Evolutionary conservation across 92 coral and sea anemone species (phyloP), one percentile per base, ranked within the genome.

Genomic region (Meandrina meandrites): DNA sequence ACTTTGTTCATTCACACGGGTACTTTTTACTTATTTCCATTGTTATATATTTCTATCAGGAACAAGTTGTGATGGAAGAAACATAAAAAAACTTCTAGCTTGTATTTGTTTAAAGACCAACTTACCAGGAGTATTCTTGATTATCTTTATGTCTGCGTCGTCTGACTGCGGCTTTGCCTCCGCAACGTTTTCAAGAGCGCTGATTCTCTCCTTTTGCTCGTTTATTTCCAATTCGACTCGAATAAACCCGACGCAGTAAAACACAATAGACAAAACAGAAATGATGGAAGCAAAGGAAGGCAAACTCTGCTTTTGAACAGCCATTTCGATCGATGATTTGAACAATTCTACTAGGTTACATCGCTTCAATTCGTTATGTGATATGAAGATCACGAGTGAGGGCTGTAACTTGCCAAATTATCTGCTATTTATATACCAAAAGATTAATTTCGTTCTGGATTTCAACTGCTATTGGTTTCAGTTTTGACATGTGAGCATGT

Each of bases 201-300:
- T 66, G n/a, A 66, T 66, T 66, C 71, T 66, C 17, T 66, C 12
- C 34, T 66, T 28, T n/a, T 66, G 71, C 34, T 66, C 71, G 17
- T 66, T 66, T 35, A 66, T 27, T 5, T 66, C 71, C 34, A 66
- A 30, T 66, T 66, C 71, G 15, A 66, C 18, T 28, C 71, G n/a
- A 27, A 66, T 66, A 71, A 71, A 71, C 24, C 76, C 48, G 31
- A 35, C 47, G 27, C 76, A 71, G 76, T 71, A 71, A 71, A 71
- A 71, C 48, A 71, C 76, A 34, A 71, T 71, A 17, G 76, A 71
- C 76, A 71, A 71, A 32, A 19, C 76, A 71, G 76, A 34, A 32
- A 71, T 71, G 42, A 71, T 36, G 76, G 48, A 34, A 34, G 76
- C 42, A 71, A 71, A 71, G 24, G 76, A 71, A 36, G 76, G 76